These are phyloP conservation scores for Hemithea aestivaria DNA, from an alignment of 2,888 invertebrate species.

Conservation along the genomic window DNA sequence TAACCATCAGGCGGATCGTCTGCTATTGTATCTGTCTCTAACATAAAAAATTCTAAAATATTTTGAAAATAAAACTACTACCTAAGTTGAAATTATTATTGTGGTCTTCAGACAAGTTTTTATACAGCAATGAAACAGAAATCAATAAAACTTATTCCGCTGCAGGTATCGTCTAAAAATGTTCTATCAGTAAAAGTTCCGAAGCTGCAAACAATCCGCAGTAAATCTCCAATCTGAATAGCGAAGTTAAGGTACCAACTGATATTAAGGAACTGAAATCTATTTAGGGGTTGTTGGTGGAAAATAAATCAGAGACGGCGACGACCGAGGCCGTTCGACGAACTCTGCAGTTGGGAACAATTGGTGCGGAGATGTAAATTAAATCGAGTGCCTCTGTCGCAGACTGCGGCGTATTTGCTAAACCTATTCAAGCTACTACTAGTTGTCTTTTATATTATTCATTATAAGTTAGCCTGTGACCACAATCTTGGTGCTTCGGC, in stretches of 20 bases:
- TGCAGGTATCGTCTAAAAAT: background rate
- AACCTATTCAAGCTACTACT: constrained; percentile 4
- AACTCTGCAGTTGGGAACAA: constrained; percentile 67
- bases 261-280: constrained; percentile 62
- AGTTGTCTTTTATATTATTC: too few species aligned
- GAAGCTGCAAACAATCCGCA: constrained; percentile 2
- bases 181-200: background rate
- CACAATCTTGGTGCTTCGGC: too few species aligned
- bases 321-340: constrained; percentile 52
- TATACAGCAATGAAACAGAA: too few species aligned
- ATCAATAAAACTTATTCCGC: too few species aligned
- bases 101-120: too few species aligned
- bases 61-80: too few species aligned
- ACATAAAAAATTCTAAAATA: too few species aligned
- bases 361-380: constrained; percentile 71
- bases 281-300: constrained; percentile 54
- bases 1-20: too few species aligned
- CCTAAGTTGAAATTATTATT: too few species aligned
- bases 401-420: constrained; percentile 25
- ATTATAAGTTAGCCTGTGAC: too few species aligned
- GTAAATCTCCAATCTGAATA: constrained; percentile 11
- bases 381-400: constrained; percentile 63
- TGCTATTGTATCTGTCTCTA: too few species aligned
- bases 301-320: constrained; percentile 68
- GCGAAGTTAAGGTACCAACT: constrained; percentile 35